Base-by-base conservation (phyloP, 2,113 vertebrate genomes). In the Notechis scutatus region DNA sequence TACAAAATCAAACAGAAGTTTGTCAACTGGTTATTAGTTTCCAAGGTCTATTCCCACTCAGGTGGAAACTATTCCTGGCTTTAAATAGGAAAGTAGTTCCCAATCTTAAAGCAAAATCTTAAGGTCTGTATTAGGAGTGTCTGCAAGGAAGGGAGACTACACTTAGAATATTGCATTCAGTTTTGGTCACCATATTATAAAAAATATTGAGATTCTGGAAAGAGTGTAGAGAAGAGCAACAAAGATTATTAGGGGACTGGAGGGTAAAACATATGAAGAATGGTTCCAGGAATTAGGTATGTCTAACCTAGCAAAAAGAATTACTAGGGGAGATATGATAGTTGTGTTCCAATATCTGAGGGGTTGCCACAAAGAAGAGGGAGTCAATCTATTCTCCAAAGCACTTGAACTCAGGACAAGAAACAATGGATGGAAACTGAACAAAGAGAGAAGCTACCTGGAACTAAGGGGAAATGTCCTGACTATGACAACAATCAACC, bases 21-120 rank as follows among this genome's bases (percentile, higher is more conserved):
- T 96, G 95, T 96, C 96, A 97, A 95, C 95, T 96, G 91, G 95
- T 95, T 97, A 96, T 96, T 97, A 96, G 95, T 95, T 97, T 95
- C 95, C 91, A 90, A 87, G 3, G 93, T 95, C 90, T 96, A 89
- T 93, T 91, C 95, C 93, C 94, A 95, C 91, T 96, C 0, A 26
- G 91, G 95, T 96, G 93, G 96, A 96, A 97, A 96, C 87, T 87
- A 95, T 94, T 92, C 21, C 95, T 95, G 93, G 93, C 87, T 34
- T 93, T 95, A 96, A 95, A 95, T 29, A 94, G 93, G 74, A 93
- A 96, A 85, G 87, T 90, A 93, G 95, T 95, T 96, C 94, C 95
- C 95, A 96, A 96, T 95, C 95, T 95, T 93, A 94, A 81, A 95
- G 91, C 94, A 95, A 95, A 96, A 96, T 95, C 95, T 95, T 93